Base-by-base conservation (phyloP, 2,797 vertebrate genomes). In the Bradypodion pumilum region DNA sequence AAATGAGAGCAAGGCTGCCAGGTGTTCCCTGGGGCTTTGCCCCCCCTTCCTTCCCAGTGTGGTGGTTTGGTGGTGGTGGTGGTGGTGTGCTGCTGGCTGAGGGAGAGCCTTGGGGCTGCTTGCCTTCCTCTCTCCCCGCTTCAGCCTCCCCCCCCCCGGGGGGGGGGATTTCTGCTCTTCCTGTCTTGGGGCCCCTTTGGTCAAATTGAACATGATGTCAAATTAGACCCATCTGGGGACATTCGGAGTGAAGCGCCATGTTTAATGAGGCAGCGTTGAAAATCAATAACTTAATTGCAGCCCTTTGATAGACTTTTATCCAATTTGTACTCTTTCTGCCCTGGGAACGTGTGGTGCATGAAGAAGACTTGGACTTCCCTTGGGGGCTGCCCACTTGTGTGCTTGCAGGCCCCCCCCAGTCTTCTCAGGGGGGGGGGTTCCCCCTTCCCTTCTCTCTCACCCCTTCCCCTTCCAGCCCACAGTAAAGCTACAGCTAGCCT, bases 261-360 rank as follows among this genome's bases (percentile, higher is more conserved):
- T 93, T 95, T 95, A 96, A 96, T 94, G 94, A 96, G 95, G 91
- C 94, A 92, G 92, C 44, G 86, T 89, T 91, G 85, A 93, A 95
- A 95, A 96, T 96, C 95, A 94, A 95, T 96, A 95, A 94, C 94
- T 94, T 96, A 96, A 96, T 96, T 96, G 96, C 93, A 89, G 84
- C 86, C 84, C 56, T 93, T 94, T 95, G 95, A 94, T 94, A 94
- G 95, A 95, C 95, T 96, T 95, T 94, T 94, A 95, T 95, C 94
- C 95, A 94, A 94, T 96, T 94, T 94, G 91, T 93, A 92, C 92
- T 94, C 84, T 91, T 92, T 88, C 87, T 92, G 88, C 90, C 91
- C 93, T 89, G 86, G 86, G 80, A 93, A 94, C 89, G 91, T 95
- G 95, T 92, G 1, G 87, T 85, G 95, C 94, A 94, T 95, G 89